Evolutionary conservation across 2,797 vertebrate species (phyloP), one percentile per base, ranked within the genome.

Genomic region (Sarcophilus harrisii): DNA sequence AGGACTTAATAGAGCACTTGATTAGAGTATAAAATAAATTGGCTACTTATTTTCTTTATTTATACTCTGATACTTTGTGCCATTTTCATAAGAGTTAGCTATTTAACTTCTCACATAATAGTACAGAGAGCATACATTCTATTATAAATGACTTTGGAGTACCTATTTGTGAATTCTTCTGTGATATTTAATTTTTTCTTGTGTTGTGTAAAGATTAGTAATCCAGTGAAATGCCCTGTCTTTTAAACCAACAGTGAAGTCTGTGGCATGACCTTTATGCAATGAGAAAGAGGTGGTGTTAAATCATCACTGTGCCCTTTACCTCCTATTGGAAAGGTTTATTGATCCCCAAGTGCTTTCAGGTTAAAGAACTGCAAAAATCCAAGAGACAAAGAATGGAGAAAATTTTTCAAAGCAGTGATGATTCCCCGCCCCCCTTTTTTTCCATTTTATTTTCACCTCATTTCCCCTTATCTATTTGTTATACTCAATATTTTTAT

Each of bases 241-340:
- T 97, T 90, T 96, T 95, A 97, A 92, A 97, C 45, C 38, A 97
- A 97, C 29, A 62, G 57, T 94, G 95, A 93, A 55, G 1, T 94
- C 90, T 95, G 30, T 96, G 60, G 59, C 94, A 96, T 98, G 95
- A 97, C 90, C 93, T 98, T 98, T 98, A 52, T 96, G 95, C 94
- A 97, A 91, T 45, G 90, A 1, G 5, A 98, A 96, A 24, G 55
- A 91, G 55, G 59, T 18, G 60, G 92, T 73, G 73, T 58, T 96
- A 95, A 97, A 97, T 97, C 91, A 95, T 92, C 94, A 57, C 3
- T 87, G 21, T 94, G 60, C 59, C 95, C 57, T 96, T 9, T 94
- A 96, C 93, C 94, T 90, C 93, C 91, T 97, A 92, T 14, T 89
- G 27, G 21, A 6, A 3, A 55, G 27, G 49, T 49, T 54, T 94